Evolutionary conservation across 2,888 invertebrate species (phyloP).

Genomic region (Xestia rhomboidea): DNA sequence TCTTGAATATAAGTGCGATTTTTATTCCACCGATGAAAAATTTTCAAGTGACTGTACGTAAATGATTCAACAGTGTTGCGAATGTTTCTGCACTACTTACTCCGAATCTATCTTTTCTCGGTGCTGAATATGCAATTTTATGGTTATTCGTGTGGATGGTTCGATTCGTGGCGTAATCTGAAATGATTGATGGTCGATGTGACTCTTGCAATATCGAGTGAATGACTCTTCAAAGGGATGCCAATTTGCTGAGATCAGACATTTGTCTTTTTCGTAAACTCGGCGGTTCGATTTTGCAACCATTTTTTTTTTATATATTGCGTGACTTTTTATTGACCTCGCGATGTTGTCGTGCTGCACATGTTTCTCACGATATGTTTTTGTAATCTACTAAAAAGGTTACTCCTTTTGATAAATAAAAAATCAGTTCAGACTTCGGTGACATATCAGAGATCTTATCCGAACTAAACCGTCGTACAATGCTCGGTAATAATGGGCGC

Average conservation of each 20-base stretch:
- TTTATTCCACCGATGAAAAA: slow-evolving; percentile 73
- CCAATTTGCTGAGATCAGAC: slow-evolving; percentile 72
- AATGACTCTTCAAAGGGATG: slow-evolving; percentile 77
- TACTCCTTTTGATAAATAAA: slow-evolving; percentile 83
- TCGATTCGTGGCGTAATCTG: slow-evolving; percentile 83
- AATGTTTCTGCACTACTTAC: slow-evolving; percentile 81
- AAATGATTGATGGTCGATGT: slow-evolving; percentile 81
- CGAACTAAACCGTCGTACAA: slow-evolving; percentile 88
- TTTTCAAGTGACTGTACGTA: slow-evolving; percentile 71
- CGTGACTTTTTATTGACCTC: slow-evolving; percentile 59
- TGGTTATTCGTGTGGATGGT: slow-evolving; percentile 81
- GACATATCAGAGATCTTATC: slow-evolving; percentile 90
- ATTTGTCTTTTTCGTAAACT: slow-evolving; percentile 63
- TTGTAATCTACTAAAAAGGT: slow-evolving; percentile 83
- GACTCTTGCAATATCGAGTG: slow-evolving; percentile 77
- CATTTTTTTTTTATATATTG: slow-evolving; percentile 31
- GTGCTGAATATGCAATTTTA: slow-evolving; percentile 84
- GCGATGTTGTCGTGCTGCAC: slow-evolving; percentile 48
- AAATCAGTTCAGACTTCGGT: slow-evolving; percentile 85
- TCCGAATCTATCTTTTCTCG: slow-evolving; percentile 77
- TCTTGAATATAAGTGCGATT: slow-evolving; percentile 75
- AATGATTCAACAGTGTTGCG: slow-evolving; percentile 80
- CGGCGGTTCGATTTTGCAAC: slow-evolving; percentile 35
- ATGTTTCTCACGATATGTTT: slow-evolving; percentile 77
- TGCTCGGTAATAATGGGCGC: slow-evolving; percentile 85